Conservation (phyloP, 2,797 vertebrate species). For the Threskiornis aethiopicus region DNA sequence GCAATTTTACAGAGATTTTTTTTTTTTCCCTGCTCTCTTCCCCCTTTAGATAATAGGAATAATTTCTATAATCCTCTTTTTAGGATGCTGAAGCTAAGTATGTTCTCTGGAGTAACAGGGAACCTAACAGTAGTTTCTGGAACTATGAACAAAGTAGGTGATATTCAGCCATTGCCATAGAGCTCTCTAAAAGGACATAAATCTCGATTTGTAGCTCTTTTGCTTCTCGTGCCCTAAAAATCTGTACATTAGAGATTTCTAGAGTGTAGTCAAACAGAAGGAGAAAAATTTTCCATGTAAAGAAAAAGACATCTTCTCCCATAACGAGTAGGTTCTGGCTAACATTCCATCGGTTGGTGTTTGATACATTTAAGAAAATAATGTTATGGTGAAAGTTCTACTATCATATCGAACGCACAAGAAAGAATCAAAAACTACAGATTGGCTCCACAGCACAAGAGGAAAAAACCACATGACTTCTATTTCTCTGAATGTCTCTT, state of each 20-base stretch:
- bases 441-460: neutral
- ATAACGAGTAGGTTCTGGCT: neutral
- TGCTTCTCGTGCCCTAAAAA: neutral
- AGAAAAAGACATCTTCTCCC: neutral
- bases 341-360: neutral
- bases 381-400: neutral
- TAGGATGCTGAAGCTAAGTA: neutral
- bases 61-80: neutral
- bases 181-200: neutral
- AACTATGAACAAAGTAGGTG: neutral
- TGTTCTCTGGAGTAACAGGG: neutral
- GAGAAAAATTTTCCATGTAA: neutral
- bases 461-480: neutral
- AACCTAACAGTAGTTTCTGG: neutral
- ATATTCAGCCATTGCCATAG: neutral
- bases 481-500: neutral
- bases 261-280: neutral
- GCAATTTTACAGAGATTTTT: neutral
- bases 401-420: neutral
- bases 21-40: neutral
- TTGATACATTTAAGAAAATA: neutral
- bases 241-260: neutral
- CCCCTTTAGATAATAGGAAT: neutral
- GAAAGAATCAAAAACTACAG: neutral
- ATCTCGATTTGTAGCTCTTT: neutral